phyloP scores from a whole-genome alignment of 2,888 invertebrate genomes.

The Chelonus formosanus region DNA sequence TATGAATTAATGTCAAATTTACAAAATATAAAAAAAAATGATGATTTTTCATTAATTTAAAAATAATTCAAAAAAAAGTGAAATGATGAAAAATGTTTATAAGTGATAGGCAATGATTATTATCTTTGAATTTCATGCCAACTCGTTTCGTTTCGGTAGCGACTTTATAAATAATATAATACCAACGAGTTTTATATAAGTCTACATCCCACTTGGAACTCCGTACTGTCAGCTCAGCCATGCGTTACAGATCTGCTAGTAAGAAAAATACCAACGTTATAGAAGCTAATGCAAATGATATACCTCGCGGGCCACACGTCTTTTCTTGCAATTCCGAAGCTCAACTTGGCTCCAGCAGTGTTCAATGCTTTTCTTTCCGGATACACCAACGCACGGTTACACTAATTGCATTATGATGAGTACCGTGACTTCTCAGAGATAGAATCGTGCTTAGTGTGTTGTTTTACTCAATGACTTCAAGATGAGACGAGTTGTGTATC shows the following conservation, averaged over 20 bases:
- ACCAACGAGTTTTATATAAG: conserved; percentile 29
- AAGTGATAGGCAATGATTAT: not conserved
- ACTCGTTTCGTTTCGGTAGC: conserved; percentile 22
- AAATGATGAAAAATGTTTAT: not conserved
- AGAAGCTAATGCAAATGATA: conserved; percentile 33
- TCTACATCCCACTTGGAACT: conserved; percentile 8
- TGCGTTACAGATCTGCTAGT: conserved; percentile 31
- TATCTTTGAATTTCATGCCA: not conserved
- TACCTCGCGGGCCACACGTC: conserved; percentile 27
- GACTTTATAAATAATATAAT: conserved; percentile 27
- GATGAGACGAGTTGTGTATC: conserved; percentile 1
- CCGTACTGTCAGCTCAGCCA: conserved; percentile 21
- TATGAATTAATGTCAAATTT: too few species aligned
- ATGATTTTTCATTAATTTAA: too few species aligned
- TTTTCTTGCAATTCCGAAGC: conserved; percentile 19
- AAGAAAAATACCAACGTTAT: not conserved
- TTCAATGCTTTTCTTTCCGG: conserved; percentile 29
- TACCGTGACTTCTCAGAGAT: conserved; percentile 16
- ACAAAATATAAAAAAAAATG: too few species aligned
- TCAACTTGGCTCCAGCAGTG: conserved; percentile 5
- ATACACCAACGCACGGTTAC: conserved; percentile 35
- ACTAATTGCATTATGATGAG: conserved; percentile 37
- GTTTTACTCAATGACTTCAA: not conserved
- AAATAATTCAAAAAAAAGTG: too few species aligned
- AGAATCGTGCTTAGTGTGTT: conserved; percentile 13